Percentiles rank a stretch among this genome's conserved stretches.
Conservation (phyloP, 2,797 vertebrate species). For the Eulemur albifrons region DNA sequence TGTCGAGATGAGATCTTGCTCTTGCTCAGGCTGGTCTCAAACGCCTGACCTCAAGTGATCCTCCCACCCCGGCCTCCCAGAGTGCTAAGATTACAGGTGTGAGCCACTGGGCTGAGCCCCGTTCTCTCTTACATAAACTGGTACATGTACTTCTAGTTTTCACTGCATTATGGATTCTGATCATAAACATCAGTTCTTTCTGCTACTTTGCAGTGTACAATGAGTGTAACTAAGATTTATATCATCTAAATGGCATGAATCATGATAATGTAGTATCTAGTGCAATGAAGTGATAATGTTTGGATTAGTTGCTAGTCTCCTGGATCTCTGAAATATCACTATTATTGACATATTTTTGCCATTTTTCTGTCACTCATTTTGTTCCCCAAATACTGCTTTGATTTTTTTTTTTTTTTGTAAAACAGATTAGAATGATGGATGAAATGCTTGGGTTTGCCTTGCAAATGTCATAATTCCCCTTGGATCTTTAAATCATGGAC, state of each 20-base stretch:
- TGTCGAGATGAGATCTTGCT: neutral
- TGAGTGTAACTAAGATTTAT: neutral
- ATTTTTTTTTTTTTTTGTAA: neutral
- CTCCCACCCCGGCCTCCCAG: neutral
- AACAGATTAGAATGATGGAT: slow-evolving; percentile 44
- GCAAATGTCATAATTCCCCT: slow-evolving; percentile 36
- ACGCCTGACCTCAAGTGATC: neutral
- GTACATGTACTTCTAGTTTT: rapidly evolving
- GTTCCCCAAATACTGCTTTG: slow-evolving; percentile 42
- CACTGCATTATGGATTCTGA: neutral
- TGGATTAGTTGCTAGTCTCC: slow-evolving; percentile 4
- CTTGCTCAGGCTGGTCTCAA: neutral
- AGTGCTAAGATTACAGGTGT: neutral
- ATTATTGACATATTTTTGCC: slow-evolving; percentile 46
- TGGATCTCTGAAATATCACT: slow-evolving; percentile 53
- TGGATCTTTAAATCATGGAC: slow-evolving; percentile 52
- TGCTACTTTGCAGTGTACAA: neutral
- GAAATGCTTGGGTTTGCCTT: slow-evolving; percentile 45
- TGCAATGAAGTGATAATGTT: slow-evolving; percentile 22
- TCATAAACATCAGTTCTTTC: neutral
- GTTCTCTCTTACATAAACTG: neutral
- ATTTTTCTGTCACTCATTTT: slow-evolving; percentile 57
- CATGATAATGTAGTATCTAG: neutral
- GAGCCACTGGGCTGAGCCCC: neutral
- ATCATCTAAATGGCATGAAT: neutral